Conservation (phyloP, 2,888 invertebrate genomes). For the Ophion slaviceki region DNA sequence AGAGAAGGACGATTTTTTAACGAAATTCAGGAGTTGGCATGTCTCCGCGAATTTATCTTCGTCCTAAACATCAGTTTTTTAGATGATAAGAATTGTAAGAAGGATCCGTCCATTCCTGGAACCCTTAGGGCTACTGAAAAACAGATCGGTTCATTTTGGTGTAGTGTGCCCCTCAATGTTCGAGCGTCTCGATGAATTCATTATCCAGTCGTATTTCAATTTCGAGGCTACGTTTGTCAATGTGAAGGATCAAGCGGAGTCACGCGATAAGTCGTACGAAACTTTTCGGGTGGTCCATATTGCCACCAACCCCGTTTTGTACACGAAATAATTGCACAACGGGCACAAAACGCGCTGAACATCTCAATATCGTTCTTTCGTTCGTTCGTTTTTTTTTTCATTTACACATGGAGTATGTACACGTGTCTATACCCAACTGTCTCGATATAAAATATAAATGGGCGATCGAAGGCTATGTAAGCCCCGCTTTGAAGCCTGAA, state of each 20-base stretch:
- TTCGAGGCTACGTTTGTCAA: not conserved
- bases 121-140: not conserved
- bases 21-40: no score
- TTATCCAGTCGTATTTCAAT: not conserved
- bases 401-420: not conserved
- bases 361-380: constrained; percentile 17
- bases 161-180: not conserved
- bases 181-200: not conserved
- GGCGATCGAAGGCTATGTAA: constrained; percentile 69
- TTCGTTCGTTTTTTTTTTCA: not conserved
- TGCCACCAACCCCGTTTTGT: not conserved
- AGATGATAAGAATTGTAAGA: no score
- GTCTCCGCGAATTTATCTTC: no score
- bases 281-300: not conserved
- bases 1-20: no score
- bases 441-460: constrained; percentile 74
- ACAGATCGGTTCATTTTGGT: not conserved
- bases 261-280: not conserved
- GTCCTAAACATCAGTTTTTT: no score
- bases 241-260: not conserved
- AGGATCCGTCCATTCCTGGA: not conserved
- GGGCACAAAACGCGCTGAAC: not conserved
- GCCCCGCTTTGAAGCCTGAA: constrained; percentile 45
- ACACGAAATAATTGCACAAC: not conserved
- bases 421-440: not conserved